Evolutionary conservation across 2,888 invertebrate genomes (phyloP).

Genomic region (Microplitis deprimator): DNA sequence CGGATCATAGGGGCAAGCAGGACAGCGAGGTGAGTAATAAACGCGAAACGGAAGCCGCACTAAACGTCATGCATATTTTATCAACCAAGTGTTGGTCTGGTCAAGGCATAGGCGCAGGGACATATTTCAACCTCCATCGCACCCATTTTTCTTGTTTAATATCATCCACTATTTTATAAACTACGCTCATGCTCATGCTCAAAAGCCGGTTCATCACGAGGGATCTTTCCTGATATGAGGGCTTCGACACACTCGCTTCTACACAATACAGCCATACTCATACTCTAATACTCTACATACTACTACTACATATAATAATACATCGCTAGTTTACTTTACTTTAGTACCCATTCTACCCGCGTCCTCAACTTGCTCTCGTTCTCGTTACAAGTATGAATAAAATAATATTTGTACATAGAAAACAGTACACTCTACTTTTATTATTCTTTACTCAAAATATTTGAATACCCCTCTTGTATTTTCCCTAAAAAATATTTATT

Average conservation of each 20-base stretch:
- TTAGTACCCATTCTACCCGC: neutral
- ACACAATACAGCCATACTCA: neutral
- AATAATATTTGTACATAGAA: too few species aligned
- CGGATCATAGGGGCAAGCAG: neutral
- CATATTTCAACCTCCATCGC: neutral
- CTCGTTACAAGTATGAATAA: neutral
- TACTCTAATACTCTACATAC: neutral
- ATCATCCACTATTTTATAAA: neutral
- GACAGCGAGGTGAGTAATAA: neutral
- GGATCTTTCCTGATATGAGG: conserved; percentile 30
- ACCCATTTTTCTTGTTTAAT: too few species aligned
- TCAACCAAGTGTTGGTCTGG: neutral
- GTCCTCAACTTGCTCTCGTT: neutral
- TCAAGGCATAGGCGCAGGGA: conserved; percentile 31
- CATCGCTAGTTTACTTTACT: neutral
- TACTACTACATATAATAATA: neutral
- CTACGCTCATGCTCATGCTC: conserved; percentile 31
- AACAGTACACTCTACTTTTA: too few species aligned
- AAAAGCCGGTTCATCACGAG: conserved; percentile 15
- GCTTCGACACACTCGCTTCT: conserved; percentile 30
- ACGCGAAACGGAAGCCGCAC: neutral
- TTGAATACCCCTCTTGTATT: too few species aligned
- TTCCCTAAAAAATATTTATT: too few species aligned
- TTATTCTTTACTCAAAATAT: too few species aligned
- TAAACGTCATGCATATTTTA: neutral